Conservation (phyloP, 2,113 vertebrate species). For the Bos javanicus region DNA sequence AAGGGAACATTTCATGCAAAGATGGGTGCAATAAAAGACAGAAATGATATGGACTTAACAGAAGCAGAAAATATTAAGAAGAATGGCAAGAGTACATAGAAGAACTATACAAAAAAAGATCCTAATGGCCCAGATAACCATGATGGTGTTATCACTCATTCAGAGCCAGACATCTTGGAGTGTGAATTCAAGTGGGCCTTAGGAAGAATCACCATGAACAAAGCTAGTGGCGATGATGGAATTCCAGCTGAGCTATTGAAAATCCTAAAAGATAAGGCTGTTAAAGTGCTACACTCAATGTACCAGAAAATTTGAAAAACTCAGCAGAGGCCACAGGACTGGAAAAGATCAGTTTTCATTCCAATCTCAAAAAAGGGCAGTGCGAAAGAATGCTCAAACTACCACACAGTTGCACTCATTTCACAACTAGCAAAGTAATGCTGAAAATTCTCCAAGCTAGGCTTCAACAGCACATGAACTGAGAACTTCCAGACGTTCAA, state of each 20-base stretch:
- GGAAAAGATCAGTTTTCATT: neutral
- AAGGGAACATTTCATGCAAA: neutral
- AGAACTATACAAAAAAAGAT: neutral
- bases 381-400: neutral
- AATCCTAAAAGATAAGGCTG: neutral
- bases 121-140: neutral
- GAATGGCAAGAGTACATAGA: neutral
- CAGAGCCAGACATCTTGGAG: neutral
- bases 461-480: neutral
- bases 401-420: neutral
- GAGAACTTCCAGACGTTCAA: neutral
- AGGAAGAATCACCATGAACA: neutral
- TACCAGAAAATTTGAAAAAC: neutral
- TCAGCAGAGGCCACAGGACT: neutral
- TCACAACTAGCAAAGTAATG: neutral
- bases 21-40: neutral
- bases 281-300: neutral
- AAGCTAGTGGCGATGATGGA: neutral
- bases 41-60: neutral
- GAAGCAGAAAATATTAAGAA: neutral
- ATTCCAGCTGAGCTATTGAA: neutral
- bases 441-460: neutral
- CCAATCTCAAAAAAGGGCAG: neutral
- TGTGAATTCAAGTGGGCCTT: neutral
- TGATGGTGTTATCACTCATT: neutral